Evolutionary conservation across 2,888 invertebrate species (phyloP).

Genomic region (Cenopis cana): DNA sequence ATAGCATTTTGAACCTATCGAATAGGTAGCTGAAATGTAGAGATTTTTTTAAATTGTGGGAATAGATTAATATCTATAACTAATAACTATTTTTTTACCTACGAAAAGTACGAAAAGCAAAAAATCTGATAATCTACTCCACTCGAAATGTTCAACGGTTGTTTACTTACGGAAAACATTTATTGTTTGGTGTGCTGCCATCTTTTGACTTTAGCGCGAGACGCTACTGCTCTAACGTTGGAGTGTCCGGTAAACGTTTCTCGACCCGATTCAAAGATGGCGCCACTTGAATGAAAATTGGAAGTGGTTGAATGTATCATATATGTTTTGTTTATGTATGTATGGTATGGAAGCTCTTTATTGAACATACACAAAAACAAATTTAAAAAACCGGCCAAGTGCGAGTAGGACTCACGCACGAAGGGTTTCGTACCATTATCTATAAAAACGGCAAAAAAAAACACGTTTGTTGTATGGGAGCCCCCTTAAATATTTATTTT

Average conservation of each 20-base stretch:
- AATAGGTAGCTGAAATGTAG: not conserved
- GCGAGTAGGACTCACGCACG: too few relatives aligned
- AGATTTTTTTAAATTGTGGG: not conserved
- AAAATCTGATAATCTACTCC: not conserved
- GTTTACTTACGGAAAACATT: slow-evolving; percentile 17
- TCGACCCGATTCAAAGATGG: slow-evolving; percentile 20
- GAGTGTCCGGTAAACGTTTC: not conserved
- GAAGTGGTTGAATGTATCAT: not conserved
- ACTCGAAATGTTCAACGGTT: not conserved
- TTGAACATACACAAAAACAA: too few relatives aligned
- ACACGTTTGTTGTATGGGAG: too few relatives aligned
- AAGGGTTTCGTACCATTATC: too few relatives aligned
- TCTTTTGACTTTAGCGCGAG: slow-evolving; percentile 11
- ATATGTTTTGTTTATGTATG: too few relatives aligned
- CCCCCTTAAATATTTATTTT: too few relatives aligned
- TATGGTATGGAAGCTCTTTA: too few relatives aligned
- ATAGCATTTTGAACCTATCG: not conserved
- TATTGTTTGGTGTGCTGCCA: slow-evolving; percentile 22
- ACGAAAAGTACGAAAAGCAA: not conserved
- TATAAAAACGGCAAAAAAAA: too few relatives aligned
- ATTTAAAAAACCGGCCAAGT: too few relatives aligned
- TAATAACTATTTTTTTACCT: too few relatives aligned
- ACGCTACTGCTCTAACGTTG: not conserved
- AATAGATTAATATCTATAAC: not conserved
- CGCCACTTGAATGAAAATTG: slow-evolving; percentile 29